Base-by-base conservation (phyloP, 2,888 invertebrate genomes). In the Neoscelio sp. region DNA sequence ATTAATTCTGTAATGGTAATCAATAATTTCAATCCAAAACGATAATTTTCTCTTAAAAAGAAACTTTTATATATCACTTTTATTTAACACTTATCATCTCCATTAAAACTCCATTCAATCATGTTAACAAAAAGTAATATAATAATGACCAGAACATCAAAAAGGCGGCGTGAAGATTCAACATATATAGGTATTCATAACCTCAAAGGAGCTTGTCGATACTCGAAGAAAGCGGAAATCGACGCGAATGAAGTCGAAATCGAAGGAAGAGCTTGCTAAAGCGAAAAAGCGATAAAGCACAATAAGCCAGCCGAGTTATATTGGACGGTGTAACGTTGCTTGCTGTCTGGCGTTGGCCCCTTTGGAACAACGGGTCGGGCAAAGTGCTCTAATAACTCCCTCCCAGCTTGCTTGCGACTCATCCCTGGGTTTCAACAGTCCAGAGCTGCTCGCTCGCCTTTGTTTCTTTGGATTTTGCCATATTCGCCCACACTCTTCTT, bases 311-410 rank as follows among this genome's bases (percentile, higher is more conserved):
- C 83, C 83, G 83, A 85, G 83, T 84, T 86, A 85, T 86, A 86
- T 86, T 85, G 85, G 85, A 85, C 82, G 85, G 82, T 85, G 86
- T 85, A 86, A 85, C 84, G 84, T 83, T 35, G 80, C 83, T 75
- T 76, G 80, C 82, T 83, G 83, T 84, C 83, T 83, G 78, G 54
- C 83, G 64, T 64, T 76, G 48, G 70, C 64, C 70, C 64, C 68
- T 70, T 67, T 54, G 44, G 48, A 80, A 75, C 84, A 86, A 79
- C 85, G 74, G 65, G 85, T 80, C 87, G 83, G 84, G 85, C 84
- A 85, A 85, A 86, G 86, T 85, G 85, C 84, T 86, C 85, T 86
- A 86, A 85, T 86, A 86, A 85, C 85, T 86, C 85, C 84, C 85
- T 83, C 83, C 85, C 82, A 65, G 67, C 56, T 73, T 64, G 64